Evolutionary conservation across 2,888 invertebrate species (phyloP).

Genomic region (Parascotia fuliginaria): DNA sequence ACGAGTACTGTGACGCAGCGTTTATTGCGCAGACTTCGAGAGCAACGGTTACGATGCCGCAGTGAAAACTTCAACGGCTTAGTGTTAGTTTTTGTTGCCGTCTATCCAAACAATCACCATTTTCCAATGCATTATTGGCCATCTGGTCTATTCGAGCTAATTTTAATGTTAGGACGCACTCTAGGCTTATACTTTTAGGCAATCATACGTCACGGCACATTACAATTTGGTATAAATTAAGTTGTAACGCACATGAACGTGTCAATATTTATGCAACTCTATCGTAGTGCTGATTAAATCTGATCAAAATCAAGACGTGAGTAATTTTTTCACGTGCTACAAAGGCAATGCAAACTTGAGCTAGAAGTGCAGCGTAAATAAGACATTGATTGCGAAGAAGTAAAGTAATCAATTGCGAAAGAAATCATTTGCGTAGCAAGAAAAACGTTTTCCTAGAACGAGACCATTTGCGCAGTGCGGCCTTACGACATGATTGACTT

Average conservation of each 20-base stretch:
- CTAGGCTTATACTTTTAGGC: too few species aligned
- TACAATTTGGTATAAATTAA: too few species aligned
- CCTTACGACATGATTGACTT: slow-evolving; percentile 20
- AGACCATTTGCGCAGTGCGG: slow-evolving; percentile 23
- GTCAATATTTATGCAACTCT: not conserved
- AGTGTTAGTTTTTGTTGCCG: slow-evolving; percentile 43
- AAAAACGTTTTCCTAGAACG: slow-evolving; percentile 43
- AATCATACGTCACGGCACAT: too few species aligned
- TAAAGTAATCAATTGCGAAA: too few species aligned
- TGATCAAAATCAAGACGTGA: slow-evolving; percentile 18
- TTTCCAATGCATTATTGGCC: too few species aligned
- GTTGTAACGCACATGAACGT: not conserved
- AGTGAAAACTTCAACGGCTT: slow-evolving; percentile 50
- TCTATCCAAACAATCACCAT: not conserved
- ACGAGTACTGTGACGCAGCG: slow-evolving; percentile 55
- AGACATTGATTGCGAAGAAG: slow-evolving; percentile 36
- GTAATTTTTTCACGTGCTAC: slow-evolving; percentile 22
- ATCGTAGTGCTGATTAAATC: not conserved
- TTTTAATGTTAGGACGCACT: too few species aligned
- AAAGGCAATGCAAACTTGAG: slow-evolving; percentile 34
- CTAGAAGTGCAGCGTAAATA: slow-evolving; percentile 27
- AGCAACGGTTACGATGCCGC: slow-evolving; percentile 48
- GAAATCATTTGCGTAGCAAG: slow-evolving; percentile 45
- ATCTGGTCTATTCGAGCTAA: too few species aligned
- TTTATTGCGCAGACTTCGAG: slow-evolving; percentile 48